These are phyloP conservation scores for Isoperla grammatica DNA, from an alignment of 2,888 invertebrate species.

Conservation along the genomic window DNA sequence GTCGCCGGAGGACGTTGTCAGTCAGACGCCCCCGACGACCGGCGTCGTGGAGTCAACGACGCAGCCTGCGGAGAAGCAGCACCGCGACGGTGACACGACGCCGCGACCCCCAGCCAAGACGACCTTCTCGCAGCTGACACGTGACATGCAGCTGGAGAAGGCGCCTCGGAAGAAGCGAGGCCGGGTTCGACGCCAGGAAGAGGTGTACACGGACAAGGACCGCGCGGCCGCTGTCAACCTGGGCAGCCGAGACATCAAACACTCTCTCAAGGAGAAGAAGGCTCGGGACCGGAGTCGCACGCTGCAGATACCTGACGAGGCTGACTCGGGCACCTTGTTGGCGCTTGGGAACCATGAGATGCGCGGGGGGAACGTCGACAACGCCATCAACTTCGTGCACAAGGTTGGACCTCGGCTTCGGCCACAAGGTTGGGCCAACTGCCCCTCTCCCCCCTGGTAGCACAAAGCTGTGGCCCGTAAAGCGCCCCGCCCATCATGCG, in stretches of 20 bases:
- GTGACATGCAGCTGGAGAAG: constrained; percentile 32
- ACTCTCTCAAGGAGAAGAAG: constrained; percentile 72
- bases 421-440: too few relatives aligned
- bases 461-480: too few relatives aligned
- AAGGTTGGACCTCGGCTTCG: too few relatives aligned
- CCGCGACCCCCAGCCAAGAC: constrained; percentile 30
- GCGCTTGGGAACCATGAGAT: constrained; percentile 72
- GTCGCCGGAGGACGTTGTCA: neutral
- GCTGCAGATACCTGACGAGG: constrained; percentile 69
- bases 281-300: constrained; percentile 66
- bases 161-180: constrained; percentile 26
- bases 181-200: constrained; percentile 50
- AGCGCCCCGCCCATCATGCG: too few relatives aligned
- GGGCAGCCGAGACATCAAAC: constrained; percentile 83
- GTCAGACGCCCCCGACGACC: neutral
- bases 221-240: constrained; percentile 82
- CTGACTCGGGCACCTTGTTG: constrained; percentile 68
- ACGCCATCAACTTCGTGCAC: constrained; percentile 68
- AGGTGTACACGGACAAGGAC: constrained; percentile 85
- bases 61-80: neutral
- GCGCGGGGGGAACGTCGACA: constrained; percentile 63
- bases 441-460: too few relatives aligned
- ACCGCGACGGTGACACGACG: constrained; percentile 6
- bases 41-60: neutral
- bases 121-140: constrained; percentile 35